Conservation (phyloP, 1,140 invertebrate species). For the Drosophila kohkoa region DNA sequence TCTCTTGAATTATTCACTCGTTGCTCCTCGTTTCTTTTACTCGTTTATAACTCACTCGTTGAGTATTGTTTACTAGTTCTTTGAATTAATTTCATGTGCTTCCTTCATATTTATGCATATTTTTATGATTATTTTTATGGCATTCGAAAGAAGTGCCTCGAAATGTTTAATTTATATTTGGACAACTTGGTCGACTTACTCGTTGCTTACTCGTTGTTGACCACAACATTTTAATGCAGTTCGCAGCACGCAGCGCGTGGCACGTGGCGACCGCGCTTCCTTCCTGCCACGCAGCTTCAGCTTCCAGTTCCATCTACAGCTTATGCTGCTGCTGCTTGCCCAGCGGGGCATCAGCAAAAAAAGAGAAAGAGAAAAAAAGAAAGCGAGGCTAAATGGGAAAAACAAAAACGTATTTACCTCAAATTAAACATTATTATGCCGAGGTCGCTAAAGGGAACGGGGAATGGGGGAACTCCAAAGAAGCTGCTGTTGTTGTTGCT, state of each 20-base stretch:
- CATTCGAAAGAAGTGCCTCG: not conserved
- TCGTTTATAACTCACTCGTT: no score
- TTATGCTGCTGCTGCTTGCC: constrained; percentile 30
- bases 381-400: constrained; percentile 47
- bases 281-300: constrained; percentile 3
- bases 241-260: constrained; percentile 35
- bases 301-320: not conserved
- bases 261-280: constrained; percentile 2
- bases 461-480: constrained; percentile 14
- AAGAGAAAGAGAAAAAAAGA: constrained; percentile 19
- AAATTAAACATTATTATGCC: constrained; percentile 84
- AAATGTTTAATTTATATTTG: constrained; percentile 62
- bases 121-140: constrained; percentile 1
- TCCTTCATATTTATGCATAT: constrained; percentile 13
- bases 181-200: constrained; percentile 19
- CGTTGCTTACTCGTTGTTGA: not conserved
- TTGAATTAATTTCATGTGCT: constrained; percentile 12
- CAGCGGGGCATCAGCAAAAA: constrained; percentile 43
- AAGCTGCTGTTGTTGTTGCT: constrained; percentile 32
- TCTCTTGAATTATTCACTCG: no score
- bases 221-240: constrained; percentile 68
- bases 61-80: not conserved
- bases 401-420: constrained; percentile 82
- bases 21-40: no score
- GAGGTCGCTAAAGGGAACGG: constrained; percentile 23